phyloP scores from a whole-genome alignment of 2,888 invertebrate species.

The Itoplectis maculator region DNA sequence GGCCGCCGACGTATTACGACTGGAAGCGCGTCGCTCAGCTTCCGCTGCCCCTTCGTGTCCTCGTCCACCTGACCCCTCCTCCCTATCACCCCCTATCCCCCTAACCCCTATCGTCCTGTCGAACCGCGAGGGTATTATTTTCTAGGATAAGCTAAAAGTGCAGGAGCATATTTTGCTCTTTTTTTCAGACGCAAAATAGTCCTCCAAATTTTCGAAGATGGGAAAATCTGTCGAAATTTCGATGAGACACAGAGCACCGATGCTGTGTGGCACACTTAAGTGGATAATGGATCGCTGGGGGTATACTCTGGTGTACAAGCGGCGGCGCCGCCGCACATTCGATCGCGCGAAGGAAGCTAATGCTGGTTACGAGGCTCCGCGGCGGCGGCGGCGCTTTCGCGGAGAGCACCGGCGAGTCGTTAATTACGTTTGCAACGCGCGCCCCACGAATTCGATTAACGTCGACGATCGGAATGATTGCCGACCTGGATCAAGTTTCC shows the following conservation, averaged over 20 bases:
- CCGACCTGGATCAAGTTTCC: conserved; percentile 72
- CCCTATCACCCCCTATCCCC: background rate
- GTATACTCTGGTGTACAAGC: conserved; percentile 2
- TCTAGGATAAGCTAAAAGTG: background rate
- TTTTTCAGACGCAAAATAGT: background rate
- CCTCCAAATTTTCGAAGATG: background rate
- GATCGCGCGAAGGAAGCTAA: conserved; percentile 49
- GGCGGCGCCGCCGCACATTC: conserved; percentile 31
- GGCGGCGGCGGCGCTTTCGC: conserved; percentile 25
- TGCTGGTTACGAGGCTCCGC: conserved; percentile 7
- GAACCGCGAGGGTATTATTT: background rate
- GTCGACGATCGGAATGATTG: conserved; percentile 80
- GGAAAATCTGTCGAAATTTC: conserved; percentile 15
- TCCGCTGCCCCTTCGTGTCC: background rate
- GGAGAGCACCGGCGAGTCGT: conserved; percentile 74
- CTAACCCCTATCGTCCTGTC: background rate
- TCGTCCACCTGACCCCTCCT: too few species aligned
- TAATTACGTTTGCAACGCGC: conserved; percentile 79
- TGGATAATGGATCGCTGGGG: conserved; percentile 33
- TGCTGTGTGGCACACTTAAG: conserved; percentile 8
- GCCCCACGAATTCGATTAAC: conserved; percentile 81
- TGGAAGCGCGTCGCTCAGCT: conserved; percentile 59
- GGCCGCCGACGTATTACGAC: conserved; percentile 65
- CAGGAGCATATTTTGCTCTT: background rate
- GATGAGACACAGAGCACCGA: conserved; percentile 3